These are phyloP conservation scores for Trichogramma pretiosum DNA, from an alignment of 1,140 invertebrate species.

Conservation along the genomic window DNA sequence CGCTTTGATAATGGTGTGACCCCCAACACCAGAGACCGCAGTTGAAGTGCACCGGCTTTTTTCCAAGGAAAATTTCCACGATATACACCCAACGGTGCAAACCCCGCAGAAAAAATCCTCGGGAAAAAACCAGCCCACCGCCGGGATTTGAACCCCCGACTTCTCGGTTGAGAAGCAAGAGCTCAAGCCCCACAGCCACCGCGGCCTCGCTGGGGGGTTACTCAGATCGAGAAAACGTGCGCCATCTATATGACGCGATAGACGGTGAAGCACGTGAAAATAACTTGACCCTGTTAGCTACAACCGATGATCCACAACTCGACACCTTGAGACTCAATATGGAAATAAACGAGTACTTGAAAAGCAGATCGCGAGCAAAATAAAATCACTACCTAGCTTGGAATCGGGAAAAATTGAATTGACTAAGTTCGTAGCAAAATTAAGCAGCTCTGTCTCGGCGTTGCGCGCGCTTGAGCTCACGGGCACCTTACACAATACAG, in stretches of 20 bases:
- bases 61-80: no score
- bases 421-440: neutral
- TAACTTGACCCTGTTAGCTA: neutral
- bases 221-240: neutral
- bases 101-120: no score
- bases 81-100: no score
- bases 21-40: no score
- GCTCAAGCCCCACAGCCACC: no score
- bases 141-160: no score
- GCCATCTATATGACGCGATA: neutral
- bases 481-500: neutral
- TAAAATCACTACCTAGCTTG: conserved; percentile 3
- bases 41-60: no score
- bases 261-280: neutral
- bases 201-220: neutral
- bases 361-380: neutral
- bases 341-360: neutral
- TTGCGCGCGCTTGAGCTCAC: neutral
- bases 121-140: no score
- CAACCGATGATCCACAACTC: neutral
- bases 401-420: conserved; percentile 9
- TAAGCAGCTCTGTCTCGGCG: neutral
- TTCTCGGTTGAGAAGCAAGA: no score
- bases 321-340: conserved; percentile 2
- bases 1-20: no score